Percentiles rank a stretch among this genome's conserved stretches.
Evolutionary conservation across 2,113 vertebrate genomes (phyloP).

Genomic region (Phylloscopus trochilus): DNA sequence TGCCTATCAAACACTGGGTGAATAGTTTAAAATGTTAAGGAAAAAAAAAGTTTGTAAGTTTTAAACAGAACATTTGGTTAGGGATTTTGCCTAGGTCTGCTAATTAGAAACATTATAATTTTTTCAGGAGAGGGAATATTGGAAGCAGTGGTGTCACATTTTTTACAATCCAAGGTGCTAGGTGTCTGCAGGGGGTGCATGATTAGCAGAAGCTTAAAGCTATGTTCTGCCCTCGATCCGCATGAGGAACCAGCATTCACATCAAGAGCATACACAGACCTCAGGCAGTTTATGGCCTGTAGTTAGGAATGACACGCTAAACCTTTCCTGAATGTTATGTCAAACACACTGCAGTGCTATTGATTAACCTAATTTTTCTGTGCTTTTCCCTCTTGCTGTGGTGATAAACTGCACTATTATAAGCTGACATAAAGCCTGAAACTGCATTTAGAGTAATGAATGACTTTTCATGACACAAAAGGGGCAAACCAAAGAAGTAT

Average conservation of each 20-base stretch:
- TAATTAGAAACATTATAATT: not conserved
- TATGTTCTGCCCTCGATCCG: not conserved
- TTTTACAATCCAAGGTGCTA: not conserved
- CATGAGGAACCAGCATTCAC: not conserved
- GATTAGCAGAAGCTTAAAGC: not conserved
- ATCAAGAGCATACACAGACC: not conserved
- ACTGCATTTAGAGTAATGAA: conserved; percentile 53
- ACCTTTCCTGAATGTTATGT: conserved; percentile 7
- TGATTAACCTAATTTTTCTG: conserved; percentile 67
- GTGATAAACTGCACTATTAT: conserved; percentile 54
- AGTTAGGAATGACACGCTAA: conserved; percentile 27
- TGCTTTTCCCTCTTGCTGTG: conserved; percentile 13
- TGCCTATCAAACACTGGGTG: accelerated
- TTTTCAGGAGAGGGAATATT: not conserved
- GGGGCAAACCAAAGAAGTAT: not conserved
- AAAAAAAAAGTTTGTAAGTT: not conserved
- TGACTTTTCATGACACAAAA: conserved; percentile 1
- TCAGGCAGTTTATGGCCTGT: not conserved
- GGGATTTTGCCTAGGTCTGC: not conserved
- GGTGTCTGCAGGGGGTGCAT: not conserved
- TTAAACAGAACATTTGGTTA: not conserved
- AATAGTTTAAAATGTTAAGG: not conserved
- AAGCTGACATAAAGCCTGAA: conserved; percentile 37
- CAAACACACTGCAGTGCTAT: conserved; percentile 46
- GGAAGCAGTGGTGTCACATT: not conserved